These are phyloP conservation scores for Phymorhynchus buccinoides DNA, from an alignment of 1,140 invertebrate genomes.

Conservation along the genomic window DNA sequence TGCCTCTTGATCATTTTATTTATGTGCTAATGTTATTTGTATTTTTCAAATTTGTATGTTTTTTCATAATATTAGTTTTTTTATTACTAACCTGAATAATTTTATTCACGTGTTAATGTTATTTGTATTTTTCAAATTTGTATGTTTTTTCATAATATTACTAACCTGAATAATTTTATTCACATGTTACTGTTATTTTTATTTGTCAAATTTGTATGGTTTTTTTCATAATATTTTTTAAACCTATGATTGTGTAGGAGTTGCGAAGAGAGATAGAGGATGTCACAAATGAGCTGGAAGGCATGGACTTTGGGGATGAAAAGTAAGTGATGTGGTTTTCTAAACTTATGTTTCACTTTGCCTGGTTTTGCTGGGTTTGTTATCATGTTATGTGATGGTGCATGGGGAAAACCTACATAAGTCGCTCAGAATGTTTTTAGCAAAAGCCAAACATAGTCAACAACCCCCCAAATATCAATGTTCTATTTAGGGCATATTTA, in stretches of 20 bases:
- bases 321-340: slow-evolving; percentile 73
- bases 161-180: background rate
- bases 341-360: background rate
- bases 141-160: background rate
- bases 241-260: too few species aligned
- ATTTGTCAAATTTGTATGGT: background rate
- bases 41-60: too few species aligned
- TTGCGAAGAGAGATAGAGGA: slow-evolving; percentile 96
- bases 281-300: slow-evolving; percentile 94
- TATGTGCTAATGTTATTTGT: too few species aligned
- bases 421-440: background rate
- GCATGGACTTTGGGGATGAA: slow-evolving; percentile 89
- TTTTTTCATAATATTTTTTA: too few species aligned
- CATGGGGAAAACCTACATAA: background rate
- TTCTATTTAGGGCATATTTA: too few species aligned
- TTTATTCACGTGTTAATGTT: too few species aligned
- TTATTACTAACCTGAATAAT: background rate
- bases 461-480: too few species aligned
- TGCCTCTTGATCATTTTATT: too few species aligned
- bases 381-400: background rate
- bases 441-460: too few species aligned
- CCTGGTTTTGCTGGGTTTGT: too few species aligned
- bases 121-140: background rate
- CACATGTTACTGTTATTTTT: too few species aligned
- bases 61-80: background rate